These are phyloP conservation scores for Bryconaethiops microstoma DNA, from an alignment of 2,797 vertebrate genomes.

Conservation along the genomic window DNA sequence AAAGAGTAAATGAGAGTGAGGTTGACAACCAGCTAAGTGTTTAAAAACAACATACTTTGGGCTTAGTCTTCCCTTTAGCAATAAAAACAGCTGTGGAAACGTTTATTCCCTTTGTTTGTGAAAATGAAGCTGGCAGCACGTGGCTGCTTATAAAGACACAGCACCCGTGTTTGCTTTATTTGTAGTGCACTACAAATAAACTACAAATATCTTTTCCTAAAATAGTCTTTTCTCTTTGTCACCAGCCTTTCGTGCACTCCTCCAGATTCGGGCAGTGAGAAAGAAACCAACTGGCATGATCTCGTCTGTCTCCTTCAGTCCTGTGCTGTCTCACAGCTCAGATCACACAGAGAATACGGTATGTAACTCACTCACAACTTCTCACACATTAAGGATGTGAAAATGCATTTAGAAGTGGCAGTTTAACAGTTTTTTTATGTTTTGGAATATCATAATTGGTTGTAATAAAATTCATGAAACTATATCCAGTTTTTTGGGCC, in stretches of 20 bases:
- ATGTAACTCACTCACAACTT: constrained; percentile 4
- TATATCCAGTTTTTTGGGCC: too few relatives aligned
- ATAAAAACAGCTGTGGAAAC: constrained; percentile 73
- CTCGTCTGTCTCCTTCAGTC: constrained; percentile 95
- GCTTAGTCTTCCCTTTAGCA: constrained; percentile 50
- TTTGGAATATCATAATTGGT: too few relatives aligned
- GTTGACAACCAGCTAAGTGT: not conserved
- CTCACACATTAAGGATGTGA: not conserved
- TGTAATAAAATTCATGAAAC: too few relatives aligned
- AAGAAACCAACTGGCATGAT: constrained; percentile 91
- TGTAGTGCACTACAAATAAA: too few relatives aligned
- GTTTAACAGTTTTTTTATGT: too few relatives aligned
- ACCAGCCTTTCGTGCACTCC: constrained; percentile 92
- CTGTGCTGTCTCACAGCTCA: constrained; percentile 92
- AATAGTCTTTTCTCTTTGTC: constrained; percentile 26
- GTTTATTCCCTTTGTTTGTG: constrained; percentile 67
- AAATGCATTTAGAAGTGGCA: not conserved
- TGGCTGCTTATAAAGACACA: constrained; percentile 53
- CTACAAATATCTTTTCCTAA: constrained; percentile 25
- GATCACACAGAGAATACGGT: constrained; percentile 97
- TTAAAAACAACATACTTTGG: not conserved
- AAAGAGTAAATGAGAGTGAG: not conserved
- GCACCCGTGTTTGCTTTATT: constrained; percentile 63
- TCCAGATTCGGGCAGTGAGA: constrained; percentile 97
- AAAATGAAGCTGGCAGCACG: constrained; percentile 65